Base-by-base conservation (phyloP, 2,888 invertebrate genomes). In the Dicycla oo region DNA sequence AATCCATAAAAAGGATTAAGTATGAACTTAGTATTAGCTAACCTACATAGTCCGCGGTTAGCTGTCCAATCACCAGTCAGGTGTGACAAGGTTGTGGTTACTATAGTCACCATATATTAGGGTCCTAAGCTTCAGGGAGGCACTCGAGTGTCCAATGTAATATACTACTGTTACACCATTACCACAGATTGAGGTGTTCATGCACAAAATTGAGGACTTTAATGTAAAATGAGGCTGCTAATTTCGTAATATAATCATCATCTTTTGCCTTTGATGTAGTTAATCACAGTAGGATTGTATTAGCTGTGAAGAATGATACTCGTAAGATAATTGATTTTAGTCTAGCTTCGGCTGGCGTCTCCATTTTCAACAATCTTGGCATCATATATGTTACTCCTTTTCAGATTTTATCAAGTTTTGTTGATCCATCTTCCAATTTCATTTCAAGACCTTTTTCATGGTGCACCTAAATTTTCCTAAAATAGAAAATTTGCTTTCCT, bases 31-130 rank as follows among this genome's bases (percentile, higher is more conserved):
- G 74, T 64, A 60, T 62, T 64, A 49, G 75, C 63, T 89, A 90
- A 89, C 90, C 92, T 88, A 91, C 88, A 88, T 92, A 88, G 80
- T 81, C 86, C 88, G 92, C 85, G 92, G 91, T 91, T 86, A 81
- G 73, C 81, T 68, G 71, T 78, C 76, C 30, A 78, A 84, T 81
- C 86, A 80, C 81, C 71, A 70, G 73, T 89, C 90, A 90, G 90
- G 90, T 91, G 92, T 89, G 88, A 91, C 94, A 94, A 95, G 95
- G 94, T 90, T 94, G 95, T 85, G 95, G 94, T 91, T 80, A 67
- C 70, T 62, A 78, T 73, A 77, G 85, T 93, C 94, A 77, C 38
- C 61, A 71, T 80, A 71, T 86, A 94, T 95, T 95, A 94, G 88
- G 91, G 93, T 88, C 91, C 86, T 69, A 80, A 80, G 86, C 77